Conservation (phyloP, 2,113 vertebrate genomes). For the Cardinalis cardinalis region DNA sequence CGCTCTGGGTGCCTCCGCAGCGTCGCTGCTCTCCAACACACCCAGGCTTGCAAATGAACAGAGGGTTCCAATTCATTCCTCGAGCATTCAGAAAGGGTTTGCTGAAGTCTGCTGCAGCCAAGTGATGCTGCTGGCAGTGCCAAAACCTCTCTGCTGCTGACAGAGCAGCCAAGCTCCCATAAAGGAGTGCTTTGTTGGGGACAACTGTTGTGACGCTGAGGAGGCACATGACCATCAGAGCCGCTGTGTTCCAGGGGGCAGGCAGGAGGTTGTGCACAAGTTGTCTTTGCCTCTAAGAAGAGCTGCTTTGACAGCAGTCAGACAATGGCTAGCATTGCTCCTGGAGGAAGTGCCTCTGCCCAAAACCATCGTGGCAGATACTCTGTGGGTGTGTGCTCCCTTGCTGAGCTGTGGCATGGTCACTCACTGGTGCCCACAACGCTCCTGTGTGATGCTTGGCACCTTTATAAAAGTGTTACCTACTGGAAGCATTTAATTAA, state of each 20-base stretch:
- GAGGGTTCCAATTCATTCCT: not conserved
- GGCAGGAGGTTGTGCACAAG: not conserved
- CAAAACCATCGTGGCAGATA: fast-evolving
- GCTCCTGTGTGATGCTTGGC: not conserved
- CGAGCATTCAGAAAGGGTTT: not conserved
- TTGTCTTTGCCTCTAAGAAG: not conserved
- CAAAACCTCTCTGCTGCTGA: fast-evolving
- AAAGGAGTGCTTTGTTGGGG: not conserved
- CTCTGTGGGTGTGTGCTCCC: not conserved
- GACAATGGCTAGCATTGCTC: not conserved
- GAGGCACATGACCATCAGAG: not conserved
- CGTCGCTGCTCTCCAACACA: not conserved
- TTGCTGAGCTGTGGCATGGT: fast-evolving
- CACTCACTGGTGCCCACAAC: not conserved
- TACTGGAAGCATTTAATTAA: not conserved
- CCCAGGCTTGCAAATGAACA: not conserved
- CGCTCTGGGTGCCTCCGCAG: fast-evolving
- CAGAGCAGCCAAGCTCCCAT: not conserved
- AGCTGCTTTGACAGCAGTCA: not conserved
- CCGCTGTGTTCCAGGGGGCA: not conserved
- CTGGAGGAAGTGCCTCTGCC: not conserved
- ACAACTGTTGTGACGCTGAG: not conserved
- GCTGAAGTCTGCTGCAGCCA: not conserved
- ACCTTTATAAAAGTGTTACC: not conserved
- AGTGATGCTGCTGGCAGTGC: not conserved